These are phyloP conservation scores for Paramisgurnus dabryanus DNA, from an alignment of 2,113 vertebrate species.

Conservation along the genomic window DNA sequence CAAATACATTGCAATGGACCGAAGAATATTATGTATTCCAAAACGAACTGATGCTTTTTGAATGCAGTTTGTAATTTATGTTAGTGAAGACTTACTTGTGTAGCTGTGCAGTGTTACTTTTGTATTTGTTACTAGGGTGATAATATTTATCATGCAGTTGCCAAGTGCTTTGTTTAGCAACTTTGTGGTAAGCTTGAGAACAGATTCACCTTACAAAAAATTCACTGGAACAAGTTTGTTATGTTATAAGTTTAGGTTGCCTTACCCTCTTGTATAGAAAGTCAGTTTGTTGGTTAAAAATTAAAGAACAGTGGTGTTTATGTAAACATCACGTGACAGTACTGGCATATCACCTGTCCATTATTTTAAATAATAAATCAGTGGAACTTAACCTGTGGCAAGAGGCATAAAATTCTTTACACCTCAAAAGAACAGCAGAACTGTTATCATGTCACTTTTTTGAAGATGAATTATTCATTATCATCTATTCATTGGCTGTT, in stretches of 20 bases:
- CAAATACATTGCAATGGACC: background rate
- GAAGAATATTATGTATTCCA: background rate
- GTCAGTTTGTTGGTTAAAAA: background rate
- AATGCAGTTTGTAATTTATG: background rate
- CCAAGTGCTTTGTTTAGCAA: background rate
- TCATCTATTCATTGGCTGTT: background rate
- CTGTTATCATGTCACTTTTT: slow-evolving; percentile 18
- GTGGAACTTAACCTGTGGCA: background rate
- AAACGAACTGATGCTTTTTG: background rate
- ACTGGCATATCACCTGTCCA: background rate
- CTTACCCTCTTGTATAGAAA: background rate
- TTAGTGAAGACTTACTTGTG: background rate
- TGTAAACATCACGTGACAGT: background rate
- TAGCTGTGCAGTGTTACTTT: background rate
- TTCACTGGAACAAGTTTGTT: background rate
- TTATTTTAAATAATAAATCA: slow-evolving; percentile 26
- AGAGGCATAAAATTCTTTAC: slow-evolving; percentile 29
- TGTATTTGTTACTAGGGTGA: background rate
- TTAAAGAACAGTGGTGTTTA: background rate
- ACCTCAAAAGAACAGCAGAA: slow-evolving; percentile 3
- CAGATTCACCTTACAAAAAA: background rate
- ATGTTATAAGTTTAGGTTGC: background rate
- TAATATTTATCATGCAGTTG: background rate
- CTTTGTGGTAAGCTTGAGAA: background rate
- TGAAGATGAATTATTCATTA: slow-evolving; percentile 29